Evolutionary conservation across 2,888 invertebrate species (phyloP), one percentile per base, ranked within the genome.

Genomic region (Apamea epomidion): DNA sequence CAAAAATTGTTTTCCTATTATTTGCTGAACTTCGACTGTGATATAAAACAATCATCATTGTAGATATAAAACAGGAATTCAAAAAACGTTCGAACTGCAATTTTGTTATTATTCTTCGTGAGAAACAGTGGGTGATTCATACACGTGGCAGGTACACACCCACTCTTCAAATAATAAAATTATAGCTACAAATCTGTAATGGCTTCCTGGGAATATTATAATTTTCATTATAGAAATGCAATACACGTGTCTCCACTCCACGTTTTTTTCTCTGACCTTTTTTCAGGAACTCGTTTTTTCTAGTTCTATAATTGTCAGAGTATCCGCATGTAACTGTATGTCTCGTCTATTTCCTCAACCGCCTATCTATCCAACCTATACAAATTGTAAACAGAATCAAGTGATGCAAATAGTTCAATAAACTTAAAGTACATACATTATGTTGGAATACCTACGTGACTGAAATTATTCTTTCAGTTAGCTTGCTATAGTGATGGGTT

Each of bases 331-430:
- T n/a, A 81, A 81, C 81, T 77, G 69, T 69, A 18, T 64, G 10
- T 51, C 29, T 78, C 54, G 58, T 73, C 32, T 79, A 84, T 79
- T 84, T 79, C 29, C 37, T 74, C 48, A 67, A 82, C 42, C 51
- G 16, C 16, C 62, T 64, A 32, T 72, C 29, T 60, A 32, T 16
- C 18, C 58, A 73, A 60, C 81, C 64, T 68, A 72, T 81, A 75
- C 32, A 81, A 79, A 85, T 85, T 75, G 62, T 75, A 74, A 85
- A 72, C 32, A 74, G 71, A 85, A 83, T 83, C 42, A 71, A 68
- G 67, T 74, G 65, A 83, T 84, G 70, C 73, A 62, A 84, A 80
- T 71, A 60, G 74, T 32, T 80, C 62, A 67, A 71, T 84, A 62
- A 25, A 78, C 71, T 77, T 65, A 83, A 67, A 83, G 60, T 64